Evolutionary conservation across 2,888 invertebrate genomes (phyloP).

Genomic region (Baronia brevicornis): DNA sequence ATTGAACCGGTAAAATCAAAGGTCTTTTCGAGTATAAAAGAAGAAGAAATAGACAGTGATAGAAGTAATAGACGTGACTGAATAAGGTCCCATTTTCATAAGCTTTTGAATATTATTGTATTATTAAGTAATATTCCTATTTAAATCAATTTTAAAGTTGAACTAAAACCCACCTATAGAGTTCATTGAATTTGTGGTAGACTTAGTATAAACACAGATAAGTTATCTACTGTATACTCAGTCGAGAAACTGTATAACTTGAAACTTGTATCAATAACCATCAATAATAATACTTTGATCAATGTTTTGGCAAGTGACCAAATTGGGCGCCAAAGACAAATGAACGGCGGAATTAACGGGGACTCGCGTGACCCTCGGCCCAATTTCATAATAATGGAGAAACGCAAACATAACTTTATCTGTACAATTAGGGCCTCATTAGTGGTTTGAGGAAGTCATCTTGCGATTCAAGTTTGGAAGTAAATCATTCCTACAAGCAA

Average conservation of each 20-base stretch:
- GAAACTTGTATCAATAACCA: slow-evolving; percentile 25
- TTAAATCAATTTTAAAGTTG: no score
- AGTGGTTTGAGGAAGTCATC: neutral
- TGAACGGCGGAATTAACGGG: slow-evolving; percentile 16
- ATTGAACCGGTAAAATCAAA: no score
- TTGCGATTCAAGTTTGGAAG: neutral
- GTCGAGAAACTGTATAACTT: slow-evolving; percentile 22
- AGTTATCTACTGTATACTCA: slow-evolving; percentile 21
- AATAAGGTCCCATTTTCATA: no score
- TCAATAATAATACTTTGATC: slow-evolving; percentile 28
- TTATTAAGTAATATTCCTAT: no score
- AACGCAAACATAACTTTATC: slow-evolving; percentile 9
- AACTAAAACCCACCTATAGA: no score
- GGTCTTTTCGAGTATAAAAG: no score
- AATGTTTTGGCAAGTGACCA: slow-evolving; percentile 27
- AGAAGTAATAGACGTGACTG: no score
- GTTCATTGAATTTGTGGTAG: no score
- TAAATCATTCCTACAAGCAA: no score
- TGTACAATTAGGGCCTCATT: slow-evolving; percentile 5
- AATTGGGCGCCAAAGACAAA: slow-evolving; percentile 23
- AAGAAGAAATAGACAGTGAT: no score
- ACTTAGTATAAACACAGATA: neutral
- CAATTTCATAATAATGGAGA: slow-evolving; percentile 10
- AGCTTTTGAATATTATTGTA: no score
- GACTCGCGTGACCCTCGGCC: slow-evolving; percentile 3